These are phyloP conservation scores for Heliconius nattereri DNA, from an alignment of 1,140 invertebrate genomes.

Conservation along the genomic window DNA sequence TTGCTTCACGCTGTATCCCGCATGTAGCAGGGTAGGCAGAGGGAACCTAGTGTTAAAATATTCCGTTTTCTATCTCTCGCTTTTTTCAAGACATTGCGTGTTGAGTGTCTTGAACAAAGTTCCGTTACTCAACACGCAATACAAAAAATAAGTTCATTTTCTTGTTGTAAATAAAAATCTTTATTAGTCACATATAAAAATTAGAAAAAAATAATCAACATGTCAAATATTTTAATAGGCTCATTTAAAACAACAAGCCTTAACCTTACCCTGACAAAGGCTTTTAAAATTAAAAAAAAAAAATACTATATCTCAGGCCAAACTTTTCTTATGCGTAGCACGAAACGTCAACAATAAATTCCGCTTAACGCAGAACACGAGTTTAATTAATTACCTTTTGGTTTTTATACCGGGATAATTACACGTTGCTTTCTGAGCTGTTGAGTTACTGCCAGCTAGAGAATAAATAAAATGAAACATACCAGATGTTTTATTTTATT, in stretches of 20 bases:
- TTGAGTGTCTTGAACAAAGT: no score
- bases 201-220: no score
- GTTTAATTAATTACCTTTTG: constrained; percentile 67
- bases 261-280: background rate
- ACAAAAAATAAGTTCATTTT: no score
- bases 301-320: background rate
- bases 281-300: background rate
- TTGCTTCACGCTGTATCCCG: background rate
- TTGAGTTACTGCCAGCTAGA: constrained; percentile 12
- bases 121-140: no score
- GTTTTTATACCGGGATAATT: constrained; percentile 67
- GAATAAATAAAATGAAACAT: no score
- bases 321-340: constrained; percentile 33
- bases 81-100: background rate
- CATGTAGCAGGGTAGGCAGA: no score
- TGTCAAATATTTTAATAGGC: no score
- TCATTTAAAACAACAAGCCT: no score
- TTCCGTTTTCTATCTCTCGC: background rate
- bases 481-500: background rate
- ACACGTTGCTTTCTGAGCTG: constrained; percentile 51
- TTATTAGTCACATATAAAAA: no score
- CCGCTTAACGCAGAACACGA: constrained; percentile 52
- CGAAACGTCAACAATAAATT: constrained; percentile 72
- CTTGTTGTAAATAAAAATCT: no score
- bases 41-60: background rate